Evolutionary conservation across 2,888 invertebrate genomes (phyloP).

Genomic region (Teleogryllus oceanicus): DNA sequence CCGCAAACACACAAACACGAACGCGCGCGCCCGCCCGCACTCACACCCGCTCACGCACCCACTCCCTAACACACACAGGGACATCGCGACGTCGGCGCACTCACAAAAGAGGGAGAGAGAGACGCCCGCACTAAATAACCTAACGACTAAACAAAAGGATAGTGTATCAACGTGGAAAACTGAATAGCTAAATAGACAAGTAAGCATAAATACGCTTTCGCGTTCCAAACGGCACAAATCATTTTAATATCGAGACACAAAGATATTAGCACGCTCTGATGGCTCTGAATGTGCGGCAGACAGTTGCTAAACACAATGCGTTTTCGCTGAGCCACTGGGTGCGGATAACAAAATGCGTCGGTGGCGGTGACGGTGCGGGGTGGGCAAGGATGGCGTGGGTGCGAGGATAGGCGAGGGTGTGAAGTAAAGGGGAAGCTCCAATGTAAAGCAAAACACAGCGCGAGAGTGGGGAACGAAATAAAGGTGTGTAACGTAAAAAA

Average conservation of each 20-base stretch:
- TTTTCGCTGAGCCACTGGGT: conserved; percentile 1
- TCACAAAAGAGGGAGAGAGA: background rate
- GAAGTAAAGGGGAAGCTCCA: too few relatives aligned
- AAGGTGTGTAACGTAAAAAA: too few relatives aligned
- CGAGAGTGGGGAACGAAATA: too few relatives aligned
- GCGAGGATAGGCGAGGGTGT: too few relatives aligned
- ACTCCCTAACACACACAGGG: background rate
- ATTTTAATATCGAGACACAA: conserved; percentile 18
- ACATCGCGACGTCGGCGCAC: background rate
- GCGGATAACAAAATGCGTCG: background rate
- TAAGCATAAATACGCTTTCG: background rate
- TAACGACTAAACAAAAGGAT: background rate
- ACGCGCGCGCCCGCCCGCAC: background rate
- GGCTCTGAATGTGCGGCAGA: background rate
- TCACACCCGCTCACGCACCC: background rate
- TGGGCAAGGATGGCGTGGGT: too few relatives aligned
- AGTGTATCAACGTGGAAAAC: background rate
- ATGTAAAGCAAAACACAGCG: too few relatives aligned
- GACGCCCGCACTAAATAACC: background rate
- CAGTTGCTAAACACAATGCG: conserved; percentile 9
- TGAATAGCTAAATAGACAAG: conserved; percentile 18
- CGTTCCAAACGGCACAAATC: conserved; percentile 9
- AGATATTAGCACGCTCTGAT: background rate
- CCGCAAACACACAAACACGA: background rate
- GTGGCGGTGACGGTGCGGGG: background rate